Percentiles rank a stretch among this genome's conserved stretches.
Evolutionary conservation across 2,888 invertebrate genomes (phyloP).

Genomic region (Arge pagana): DNA sequence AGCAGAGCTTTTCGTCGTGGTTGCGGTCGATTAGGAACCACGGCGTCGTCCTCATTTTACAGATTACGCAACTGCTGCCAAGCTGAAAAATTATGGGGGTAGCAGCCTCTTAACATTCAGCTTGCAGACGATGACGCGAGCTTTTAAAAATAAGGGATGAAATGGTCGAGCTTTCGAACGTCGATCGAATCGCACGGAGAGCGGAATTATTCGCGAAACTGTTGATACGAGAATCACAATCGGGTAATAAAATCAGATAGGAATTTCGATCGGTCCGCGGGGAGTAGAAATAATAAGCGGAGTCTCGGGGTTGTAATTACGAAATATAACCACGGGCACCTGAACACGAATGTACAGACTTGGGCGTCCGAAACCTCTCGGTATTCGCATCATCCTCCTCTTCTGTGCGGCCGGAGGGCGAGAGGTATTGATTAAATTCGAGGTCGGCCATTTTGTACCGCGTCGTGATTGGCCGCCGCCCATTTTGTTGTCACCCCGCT

Average conservation of each 20-base stretch:
- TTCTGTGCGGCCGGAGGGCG: conserved; percentile 42
- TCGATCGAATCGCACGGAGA: no score
- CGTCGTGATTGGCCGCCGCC: conserved; percentile 52
- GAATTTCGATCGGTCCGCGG: no score
- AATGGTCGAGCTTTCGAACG: no score
- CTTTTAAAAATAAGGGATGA: no score
- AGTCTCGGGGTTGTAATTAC: no score
- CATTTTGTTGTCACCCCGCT: conserved; percentile 52
- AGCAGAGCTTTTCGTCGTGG: conserved; percentile 2
- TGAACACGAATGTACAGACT: neutral
- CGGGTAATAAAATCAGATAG: no score
- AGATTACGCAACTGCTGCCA: neutral
- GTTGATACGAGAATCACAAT: no score
- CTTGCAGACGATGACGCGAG: no score
- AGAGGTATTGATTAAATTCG: conserved; percentile 57
- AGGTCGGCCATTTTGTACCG: conserved; percentile 53
- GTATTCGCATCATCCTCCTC: conserved; percentile 31
- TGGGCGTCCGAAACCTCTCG: conserved; percentile 8
- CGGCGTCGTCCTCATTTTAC: conserved; percentile 1
- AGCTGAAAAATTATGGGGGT: no score
- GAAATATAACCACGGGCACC: conserved; percentile 9
- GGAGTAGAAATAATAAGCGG: no score
- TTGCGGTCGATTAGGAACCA: neutral
- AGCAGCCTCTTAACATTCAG: no score
- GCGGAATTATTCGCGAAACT: no score